phyloP scores from a whole-genome alignment of 1,140 invertebrate genomes.

The Drosophila rufa region DNA sequence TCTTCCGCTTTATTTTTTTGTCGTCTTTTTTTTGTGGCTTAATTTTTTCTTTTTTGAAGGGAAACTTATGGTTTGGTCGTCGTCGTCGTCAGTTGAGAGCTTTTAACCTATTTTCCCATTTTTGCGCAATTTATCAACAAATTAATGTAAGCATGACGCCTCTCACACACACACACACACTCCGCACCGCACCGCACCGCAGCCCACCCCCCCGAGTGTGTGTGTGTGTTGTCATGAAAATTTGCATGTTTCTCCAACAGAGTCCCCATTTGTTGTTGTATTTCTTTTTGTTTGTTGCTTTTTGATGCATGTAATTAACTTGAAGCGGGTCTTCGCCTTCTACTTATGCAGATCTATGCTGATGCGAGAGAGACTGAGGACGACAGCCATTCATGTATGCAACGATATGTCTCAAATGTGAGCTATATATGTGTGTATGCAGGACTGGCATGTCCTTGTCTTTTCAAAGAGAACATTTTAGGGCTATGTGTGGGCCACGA shows the following conservation, averaged over 20 bases:
- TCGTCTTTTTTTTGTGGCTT: conserved; percentile 18
- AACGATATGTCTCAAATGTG: conserved; percentile 8
- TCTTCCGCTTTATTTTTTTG: conserved; percentile 14
- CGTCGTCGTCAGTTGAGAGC: conserved; percentile 53
- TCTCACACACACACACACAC: conserved; percentile 38
- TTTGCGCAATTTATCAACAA: conserved; percentile 77
- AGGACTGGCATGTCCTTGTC: conserved; percentile 25
- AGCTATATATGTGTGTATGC: not conserved
- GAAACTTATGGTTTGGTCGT: conserved; percentile 42
- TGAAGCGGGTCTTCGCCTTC: conserved; percentile 59
- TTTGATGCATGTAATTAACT: conserved; percentile 76
- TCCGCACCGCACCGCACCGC: not conserved
- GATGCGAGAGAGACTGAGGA: conserved; percentile 45
- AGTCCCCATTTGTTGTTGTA: conserved; percentile 33
- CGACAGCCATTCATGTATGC: conserved; percentile 19
- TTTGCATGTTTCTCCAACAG: conserved; percentile 61
- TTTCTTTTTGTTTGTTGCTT: conserved; percentile 24
- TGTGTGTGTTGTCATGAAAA: conserved; percentile 55
- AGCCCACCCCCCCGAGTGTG: not conserved
- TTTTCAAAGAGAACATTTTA: conserved; percentile 16
- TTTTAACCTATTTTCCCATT: conserved; percentile 80
- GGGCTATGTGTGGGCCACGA: too few relatives aligned
- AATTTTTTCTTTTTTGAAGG: conserved; percentile 22
- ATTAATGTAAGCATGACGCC: conserved; percentile 72
- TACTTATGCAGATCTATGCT: conserved; percentile 54